Conservation (phyloP, 2,797 vertebrate genomes). For the Aeoliscus strigatus region DNA sequence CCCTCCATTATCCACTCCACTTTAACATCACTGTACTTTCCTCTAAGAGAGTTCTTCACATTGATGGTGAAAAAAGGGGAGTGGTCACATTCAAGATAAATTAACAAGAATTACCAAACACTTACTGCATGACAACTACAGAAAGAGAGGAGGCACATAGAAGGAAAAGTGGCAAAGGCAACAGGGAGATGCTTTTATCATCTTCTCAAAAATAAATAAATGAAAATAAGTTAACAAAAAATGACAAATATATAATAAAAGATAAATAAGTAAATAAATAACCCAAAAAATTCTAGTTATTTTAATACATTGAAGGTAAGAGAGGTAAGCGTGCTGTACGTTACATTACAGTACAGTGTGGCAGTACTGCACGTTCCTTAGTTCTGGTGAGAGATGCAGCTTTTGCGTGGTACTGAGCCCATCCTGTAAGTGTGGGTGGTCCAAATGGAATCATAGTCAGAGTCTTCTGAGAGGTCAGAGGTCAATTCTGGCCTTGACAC, state of each 20-base stretch:
- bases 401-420: slow-evolving; percentile 97
- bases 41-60: slow-evolving; percentile 42
- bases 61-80: slow-evolving; percentile 64
- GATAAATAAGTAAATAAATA: slow-evolving; percentile 68
- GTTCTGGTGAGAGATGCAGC: slow-evolving; percentile 98
- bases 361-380: slow-evolving; percentile 70
- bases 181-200: slow-evolving; percentile 85
- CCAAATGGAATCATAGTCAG: slow-evolving; percentile 99
- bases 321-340: slow-evolving; percentile 64
- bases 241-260: slow-evolving; percentile 53
- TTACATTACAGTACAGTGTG: slow-evolving; percentile 46
- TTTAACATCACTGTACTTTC: slow-evolving; percentile 36
- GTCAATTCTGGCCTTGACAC: slow-evolving; percentile 89
- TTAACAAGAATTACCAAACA: slow-evolving; percentile 58
- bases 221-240: slow-evolving; percentile 62
- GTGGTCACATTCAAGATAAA: slow-evolving; percentile 79
- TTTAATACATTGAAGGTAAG: slow-evolving; percentile 50
- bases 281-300: slow-evolving; percentile 48
- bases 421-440: slow-evolving; percentile 99
- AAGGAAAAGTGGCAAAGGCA: slow-evolving; percentile 87
- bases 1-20: slow-evolving; percentile 30
- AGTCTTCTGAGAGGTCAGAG: slow-evolving; percentile 98
- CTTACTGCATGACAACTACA: slow-evolving; percentile 75
- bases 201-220: slow-evolving; percentile 70
- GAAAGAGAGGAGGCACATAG: slow-evolving; percentile 87